A percentile compares a stretch with the other conserved stretches of the same genome.
These are phyloP conservation scores for Penaeus monodon DNA, from an alignment of 2,888 invertebrate genomes.

Conservation along the genomic window DNA sequence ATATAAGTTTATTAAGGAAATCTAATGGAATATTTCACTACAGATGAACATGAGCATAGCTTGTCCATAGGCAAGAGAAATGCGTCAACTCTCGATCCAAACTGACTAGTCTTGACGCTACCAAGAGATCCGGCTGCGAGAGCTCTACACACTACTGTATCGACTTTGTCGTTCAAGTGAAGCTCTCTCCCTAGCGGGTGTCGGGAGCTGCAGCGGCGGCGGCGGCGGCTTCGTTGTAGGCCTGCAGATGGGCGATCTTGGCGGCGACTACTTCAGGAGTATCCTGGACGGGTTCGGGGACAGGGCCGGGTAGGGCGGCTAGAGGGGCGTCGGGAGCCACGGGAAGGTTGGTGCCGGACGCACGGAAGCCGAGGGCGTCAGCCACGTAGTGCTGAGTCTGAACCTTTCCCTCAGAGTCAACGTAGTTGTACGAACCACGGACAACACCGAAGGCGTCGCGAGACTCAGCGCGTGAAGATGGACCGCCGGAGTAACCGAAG, in stretches of 20 bases:
- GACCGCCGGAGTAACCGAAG: constrained; percentile 77
- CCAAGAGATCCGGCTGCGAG: too few species aligned
- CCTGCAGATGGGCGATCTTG: constrained; percentile 38
- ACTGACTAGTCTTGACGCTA: too few species aligned
- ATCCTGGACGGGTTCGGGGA: constrained; percentile 66
- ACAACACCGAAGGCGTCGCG: constrained; percentile 40
- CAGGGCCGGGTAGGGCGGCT: constrained; percentile 24
- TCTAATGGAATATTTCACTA: too few species aligned
- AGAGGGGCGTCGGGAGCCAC: constrained; percentile 68
- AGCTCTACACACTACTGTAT: too few species aligned
- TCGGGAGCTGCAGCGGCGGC: too few species aligned
- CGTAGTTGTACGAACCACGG: constrained; percentile 45
- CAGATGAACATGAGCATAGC: too few species aligned
- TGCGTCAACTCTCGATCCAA: too few species aligned
- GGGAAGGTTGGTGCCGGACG: constrained; percentile 77
- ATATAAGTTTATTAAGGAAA: too few species aligned
- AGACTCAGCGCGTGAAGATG: constrained; percentile 76
- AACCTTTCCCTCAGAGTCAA: constrained; percentile 70
- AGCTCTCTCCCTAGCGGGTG: too few species aligned
- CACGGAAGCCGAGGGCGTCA: constrained; percentile 74
- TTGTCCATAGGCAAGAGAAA: too few species aligned
- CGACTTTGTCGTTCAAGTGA: too few species aligned
- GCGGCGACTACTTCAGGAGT: constrained; percentile 70
- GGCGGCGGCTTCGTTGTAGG: too few species aligned
- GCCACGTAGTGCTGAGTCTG: constrained; percentile 71